These are phyloP conservation scores for Scatophagus argus DNA, from an alignment of 2,113 vertebrate species.

Conservation along the genomic window DNA sequence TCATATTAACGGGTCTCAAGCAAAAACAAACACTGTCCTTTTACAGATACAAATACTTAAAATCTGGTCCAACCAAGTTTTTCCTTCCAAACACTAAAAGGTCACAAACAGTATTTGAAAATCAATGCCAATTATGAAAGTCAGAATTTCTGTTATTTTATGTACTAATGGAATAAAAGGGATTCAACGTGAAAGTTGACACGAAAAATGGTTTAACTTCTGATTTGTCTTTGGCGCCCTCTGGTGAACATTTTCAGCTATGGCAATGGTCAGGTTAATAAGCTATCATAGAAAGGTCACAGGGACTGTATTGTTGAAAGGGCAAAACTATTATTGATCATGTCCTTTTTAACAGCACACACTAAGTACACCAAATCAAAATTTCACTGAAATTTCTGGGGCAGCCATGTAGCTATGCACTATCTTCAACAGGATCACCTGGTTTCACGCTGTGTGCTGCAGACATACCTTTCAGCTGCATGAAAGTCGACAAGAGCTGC, in stretches of 20 bases:
- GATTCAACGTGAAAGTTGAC: background rate
- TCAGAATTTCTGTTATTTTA: background rate
- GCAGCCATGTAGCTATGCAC: background rate
- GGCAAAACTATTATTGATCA: no score
- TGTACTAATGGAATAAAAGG: background rate
- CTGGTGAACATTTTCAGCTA: constrained; percentile 23
- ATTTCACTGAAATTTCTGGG: background rate
- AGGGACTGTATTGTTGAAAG: background rate
- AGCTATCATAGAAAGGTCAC: background rate
- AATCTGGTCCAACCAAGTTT: background rate
- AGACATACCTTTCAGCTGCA: background rate
- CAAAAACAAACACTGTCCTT: no score
- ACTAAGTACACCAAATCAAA: background rate
- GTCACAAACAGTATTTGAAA: background rate
- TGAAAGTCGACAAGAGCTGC: background rate
- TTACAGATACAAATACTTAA: no score
- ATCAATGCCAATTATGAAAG: background rate
- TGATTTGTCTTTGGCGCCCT: constrained; percentile 39
- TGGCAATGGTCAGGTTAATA: background rate
- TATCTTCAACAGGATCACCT: background rate
- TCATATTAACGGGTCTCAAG: background rate
- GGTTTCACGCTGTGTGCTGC: background rate
- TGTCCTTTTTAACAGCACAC: background rate
- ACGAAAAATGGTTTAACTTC: background rate
- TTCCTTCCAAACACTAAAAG: background rate